Evolutionary conservation across 1,140 invertebrate genomes (phyloP), one percentile per base, ranked within the genome.

Genomic region (Drosophila pandora): DNA sequence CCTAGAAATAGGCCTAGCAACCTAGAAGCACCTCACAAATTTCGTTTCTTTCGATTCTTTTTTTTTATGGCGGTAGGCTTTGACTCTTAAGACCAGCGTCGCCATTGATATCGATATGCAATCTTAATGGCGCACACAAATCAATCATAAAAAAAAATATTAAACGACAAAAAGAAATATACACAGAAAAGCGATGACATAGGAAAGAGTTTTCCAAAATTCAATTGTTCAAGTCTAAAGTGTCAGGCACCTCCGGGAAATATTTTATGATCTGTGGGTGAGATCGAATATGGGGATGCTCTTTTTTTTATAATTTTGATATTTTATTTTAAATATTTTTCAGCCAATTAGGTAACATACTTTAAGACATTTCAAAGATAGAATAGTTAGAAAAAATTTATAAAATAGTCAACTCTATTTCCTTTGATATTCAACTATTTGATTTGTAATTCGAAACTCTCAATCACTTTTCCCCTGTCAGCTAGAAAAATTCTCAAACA

Each of bases 81-180:
- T 64, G 47, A 52, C 57, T 62, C 64, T 76, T 76, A 84, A 84
- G 76, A 84, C 77, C 48, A 47, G 56, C 74, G 74, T 65, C 73
- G 73, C 71, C 73, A 58, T 77, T 77, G 81, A 74, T 71, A 67
- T 74, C 81, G 81, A 84, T 84, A 85, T 67, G 81, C 71, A 84
- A 84, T 85, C 81, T 85, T 78, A 87, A 75, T 78, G 85, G 73
- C 50, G 60, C 68, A 72, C 69, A 81, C 82, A 81, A 87, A 87
- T 83, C 78, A 85, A 87, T 74, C 77, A 81, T 75, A 73, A 74
- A 81, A 72, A 48, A 28, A 41, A 37, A 37, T 37, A 37, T 58
- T 7, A 45, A 54, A 56, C 39, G 34, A 52, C 39, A 25, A 21
- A 28, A 17, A 50, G 17, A 32, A 32, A 17, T 17, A 39, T 17